phyloP scores from a whole-genome alignment of 2,888 invertebrate genomes.

The Allophyes oxyacanthae region DNA sequence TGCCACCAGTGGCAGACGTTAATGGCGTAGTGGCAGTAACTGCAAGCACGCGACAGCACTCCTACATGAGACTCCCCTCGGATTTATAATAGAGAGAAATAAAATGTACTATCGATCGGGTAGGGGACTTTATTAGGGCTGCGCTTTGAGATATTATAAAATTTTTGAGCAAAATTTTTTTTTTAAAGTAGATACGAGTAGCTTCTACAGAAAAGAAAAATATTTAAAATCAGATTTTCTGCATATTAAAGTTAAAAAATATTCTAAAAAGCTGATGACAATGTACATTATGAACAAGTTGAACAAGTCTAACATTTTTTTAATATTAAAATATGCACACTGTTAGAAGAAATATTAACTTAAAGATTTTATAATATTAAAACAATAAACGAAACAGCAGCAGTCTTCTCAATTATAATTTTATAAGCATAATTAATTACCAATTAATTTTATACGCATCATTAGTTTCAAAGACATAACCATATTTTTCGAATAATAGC shows the following conservation, averaged over 20 bases:
- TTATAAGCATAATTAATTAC: conserved; percentile 51
- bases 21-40: conserved; percentile 67
- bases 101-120: conserved; percentile 79
- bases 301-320: neutral
- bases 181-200: no score
- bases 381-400: conserved; percentile 3
- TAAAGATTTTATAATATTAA: neutral
- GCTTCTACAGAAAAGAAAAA: no score
- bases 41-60: conserved; percentile 82
- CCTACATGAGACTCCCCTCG: conserved; percentile 72
- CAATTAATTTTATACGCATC: conserved; percentile 41
- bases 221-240: no score
- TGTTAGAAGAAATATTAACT: no score
- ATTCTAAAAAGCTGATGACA: no score
- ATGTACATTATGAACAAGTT: no score
- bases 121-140: conserved; percentile 51
- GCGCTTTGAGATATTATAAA: conserved; percentile 3
- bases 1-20: conserved; percentile 45
- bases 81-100: conserved; percentile 77
- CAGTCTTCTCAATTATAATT: conserved; percentile 21
- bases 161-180: neutral
- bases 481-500: conserved; percentile 23
- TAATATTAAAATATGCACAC: conserved; percentile 5
- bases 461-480: conserved; percentile 35
- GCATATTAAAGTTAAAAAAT: no score